Base-by-base conservation (phyloP, 1,140 invertebrate species). In the Polypedilum vanderplanki region DNA sequence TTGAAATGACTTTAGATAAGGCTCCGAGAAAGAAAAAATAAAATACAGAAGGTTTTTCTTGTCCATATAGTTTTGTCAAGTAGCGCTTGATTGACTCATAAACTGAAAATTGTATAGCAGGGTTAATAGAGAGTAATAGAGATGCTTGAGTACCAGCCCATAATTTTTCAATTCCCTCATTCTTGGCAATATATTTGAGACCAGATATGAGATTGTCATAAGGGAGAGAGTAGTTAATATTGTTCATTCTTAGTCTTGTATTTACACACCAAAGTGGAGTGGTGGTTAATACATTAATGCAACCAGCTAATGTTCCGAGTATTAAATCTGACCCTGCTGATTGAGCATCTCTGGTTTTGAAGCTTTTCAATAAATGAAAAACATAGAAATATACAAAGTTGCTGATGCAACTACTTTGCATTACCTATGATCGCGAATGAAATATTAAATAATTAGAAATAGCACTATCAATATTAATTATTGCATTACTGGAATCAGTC, bases 321-420 rank as follows among this genome's bases (percentile, higher is more conserved):
- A 90, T 78, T n/a, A 97, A 84, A 84, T 97, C 94, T 78, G 86
- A 87, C 1, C 88, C 76, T 7, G 91, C 89, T 67, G 87, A 88
- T 77, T 81, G 81, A 74, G 80, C 40, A 78, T 7, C 75, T 0
- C 74, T 87, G 83, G 74, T 85, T 82, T 84, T 80, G n/a, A 90
- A 76, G 70, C 85, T 84, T 81, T 93, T 91, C 7, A 96, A 83
- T 3, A 90, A 90, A 84, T 96, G 94, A 81, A 95, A 96, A 77
- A 92, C 88, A 81, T 96, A 97, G 79, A 96, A 96, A 82, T 96
- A 96, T 15, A 97, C 91, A 85, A 96, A 96, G 83, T 95, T 96
- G 73, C 93, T 96, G 73, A 90, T 89, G 79, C 91, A 95, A 0
- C 96, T 81, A 76, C 91, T 93, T 77, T 92, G 88, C 5, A 97